Percentiles rank a stretch among this genome's conserved stretches.
Conservation (phyloP, 2,888 invertebrate genomes). For the Zygaena filipendulae region DNA sequence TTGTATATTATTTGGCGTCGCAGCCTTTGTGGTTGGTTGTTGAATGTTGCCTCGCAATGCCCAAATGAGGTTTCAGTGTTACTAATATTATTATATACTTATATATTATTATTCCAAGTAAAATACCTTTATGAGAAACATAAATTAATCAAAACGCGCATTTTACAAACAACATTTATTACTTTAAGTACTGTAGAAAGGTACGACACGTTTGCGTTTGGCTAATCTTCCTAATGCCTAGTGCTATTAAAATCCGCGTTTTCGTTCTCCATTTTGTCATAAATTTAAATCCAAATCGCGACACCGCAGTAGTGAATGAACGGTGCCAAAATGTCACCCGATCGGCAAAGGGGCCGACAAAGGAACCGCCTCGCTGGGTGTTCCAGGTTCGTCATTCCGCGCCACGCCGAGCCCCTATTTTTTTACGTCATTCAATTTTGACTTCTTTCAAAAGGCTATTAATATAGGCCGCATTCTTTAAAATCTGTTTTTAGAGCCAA, state of each 20-base stretch:
- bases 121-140: constrained; percentile 5
- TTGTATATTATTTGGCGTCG: constrained; percentile 41
- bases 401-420: constrained; percentile 58
- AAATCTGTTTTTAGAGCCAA: constrained; percentile 55
- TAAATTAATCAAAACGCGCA: too few species aligned
- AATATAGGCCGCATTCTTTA: constrained; percentile 66
- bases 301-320: constrained; percentile 67
- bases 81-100: too few species aligned
- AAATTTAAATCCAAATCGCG: constrained; percentile 65
- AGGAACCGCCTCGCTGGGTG: constrained; percentile 60
- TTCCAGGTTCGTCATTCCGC: constrained; percentile 52
- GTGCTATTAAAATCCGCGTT: constrained; percentile 33
- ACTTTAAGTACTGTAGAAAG: too few species aligned
- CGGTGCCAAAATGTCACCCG: constrained; percentile 68
- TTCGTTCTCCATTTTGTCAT: constrained; percentile 49
- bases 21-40: constrained; percentile 46
- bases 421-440: constrained; percentile 68
- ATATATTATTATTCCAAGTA: constrained; percentile 6
- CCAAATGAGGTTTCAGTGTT: too few species aligned
- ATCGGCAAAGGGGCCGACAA: constrained; percentile 60
- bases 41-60: too few species aligned
- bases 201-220: too few species aligned
- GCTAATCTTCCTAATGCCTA: too few species aligned
- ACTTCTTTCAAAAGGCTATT: constrained; percentile 68
- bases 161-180: too few species aligned